Evolutionary conservation across 2,888 invertebrate species (phyloP), one percentile per base, ranked within the genome.

Genomic region (Sycophila texana): DNA sequence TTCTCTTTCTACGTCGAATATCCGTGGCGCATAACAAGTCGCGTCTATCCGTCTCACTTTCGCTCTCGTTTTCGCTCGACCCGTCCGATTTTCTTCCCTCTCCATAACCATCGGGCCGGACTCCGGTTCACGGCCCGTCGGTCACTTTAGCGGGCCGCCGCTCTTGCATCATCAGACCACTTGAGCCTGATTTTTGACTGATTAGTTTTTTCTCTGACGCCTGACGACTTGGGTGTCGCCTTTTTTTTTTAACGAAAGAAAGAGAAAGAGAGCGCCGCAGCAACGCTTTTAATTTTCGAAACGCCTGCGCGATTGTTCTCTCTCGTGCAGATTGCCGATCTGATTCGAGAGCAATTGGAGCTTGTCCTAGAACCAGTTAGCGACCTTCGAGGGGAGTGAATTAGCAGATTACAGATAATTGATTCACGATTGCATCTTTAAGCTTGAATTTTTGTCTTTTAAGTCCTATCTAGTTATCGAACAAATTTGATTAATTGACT

Each of bases 81-180:
- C 18, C 66, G 26, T 26, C 49, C 72, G 72, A 66, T 55, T 74
- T 74, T 71, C 71, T 53, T 74, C 57, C 70, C 53, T 51, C 68
- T 61, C 65, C 7, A 39, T 10, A 10, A 61, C 49, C 49, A 66
- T 58, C 58, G 53, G 16, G 16, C 39, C 61, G 53, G 39, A 39
- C 39, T 70, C 63, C 55, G 57, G 63, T 47, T 61, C 71, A 20
- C 75, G 55, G 72, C 72, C 76, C 74, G 70, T 76, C 80, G 73
- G 58, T 57, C 80, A 80, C 73, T 76, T 73, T 67, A n/a, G 55
- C 80, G 20, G 67, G 18, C 63, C 76, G 18, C 63, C 76, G 73
- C 70, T 68, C 58, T 76, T 76, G 66, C 60, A 60, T 55, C 57
- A 65, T 26, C 4, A 66, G 30, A 2, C 22, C 39, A 39, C 3